Conservation (phyloP, 2,113 vertebrate genomes). For the Chauna torquata region DNA sequence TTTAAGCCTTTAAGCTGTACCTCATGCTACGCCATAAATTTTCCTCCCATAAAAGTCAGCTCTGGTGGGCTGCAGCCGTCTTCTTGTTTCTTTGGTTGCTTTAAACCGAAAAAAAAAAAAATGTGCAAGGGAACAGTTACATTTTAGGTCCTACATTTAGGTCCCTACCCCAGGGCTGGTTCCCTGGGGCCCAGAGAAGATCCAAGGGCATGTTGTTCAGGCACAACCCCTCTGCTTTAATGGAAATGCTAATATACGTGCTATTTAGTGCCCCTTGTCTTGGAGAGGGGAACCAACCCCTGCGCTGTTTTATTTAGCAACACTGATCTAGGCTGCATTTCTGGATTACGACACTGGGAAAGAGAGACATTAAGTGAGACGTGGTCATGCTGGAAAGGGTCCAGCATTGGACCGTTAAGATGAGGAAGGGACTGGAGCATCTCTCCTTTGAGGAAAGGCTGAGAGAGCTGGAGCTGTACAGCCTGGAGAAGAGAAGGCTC, state of each 20-base stretch:
- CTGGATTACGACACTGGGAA: not conserved
- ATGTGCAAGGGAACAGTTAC: not conserved
- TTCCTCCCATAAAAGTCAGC: not conserved
- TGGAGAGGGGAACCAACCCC: not conserved
- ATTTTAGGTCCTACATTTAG: conserved; percentile 4
- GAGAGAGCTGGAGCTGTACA: not conserved
- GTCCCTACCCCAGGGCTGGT: not conserved
- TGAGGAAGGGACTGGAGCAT: not conserved
- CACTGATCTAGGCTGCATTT: not conserved
- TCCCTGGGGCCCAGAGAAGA: not conserved
- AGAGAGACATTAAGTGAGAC: not conserved
- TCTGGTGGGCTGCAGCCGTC: not conserved
- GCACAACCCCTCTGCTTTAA: not conserved
- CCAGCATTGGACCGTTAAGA: not conserved
- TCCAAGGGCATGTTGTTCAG: not conserved
- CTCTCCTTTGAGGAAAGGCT: not conserved
- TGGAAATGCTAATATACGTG: not conserved
- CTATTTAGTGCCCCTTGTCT: not conserved
- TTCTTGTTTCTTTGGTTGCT: not conserved
- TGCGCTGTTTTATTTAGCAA: not conserved
- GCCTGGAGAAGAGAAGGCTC: not conserved
- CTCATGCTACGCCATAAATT: conserved; percentile 9
- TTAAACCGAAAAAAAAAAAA: not conserved
- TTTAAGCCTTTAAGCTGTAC: conserved; percentile 21
- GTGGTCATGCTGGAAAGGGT: not conserved